Evolutionary conservation across 2,113 vertebrate genomes (phyloP), one percentile per base, ranked within the genome.

Genomic region (Lophotis ruficrista): DNA sequence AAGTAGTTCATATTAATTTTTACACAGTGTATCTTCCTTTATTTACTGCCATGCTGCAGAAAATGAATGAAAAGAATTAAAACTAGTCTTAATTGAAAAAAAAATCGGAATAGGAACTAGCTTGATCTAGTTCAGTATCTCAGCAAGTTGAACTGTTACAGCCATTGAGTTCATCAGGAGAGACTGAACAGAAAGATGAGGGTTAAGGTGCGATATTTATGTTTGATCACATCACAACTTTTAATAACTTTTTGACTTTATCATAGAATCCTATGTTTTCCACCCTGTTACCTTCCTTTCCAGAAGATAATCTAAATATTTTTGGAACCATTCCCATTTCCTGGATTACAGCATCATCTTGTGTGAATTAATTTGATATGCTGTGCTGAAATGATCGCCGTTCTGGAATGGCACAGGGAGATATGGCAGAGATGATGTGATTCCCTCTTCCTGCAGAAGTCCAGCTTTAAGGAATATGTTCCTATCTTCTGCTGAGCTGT

Each of bases 241-340:
- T 94, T 90, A 97, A 89, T 80, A 87, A 87, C 18, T 64, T 71
- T 23, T 71, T 77, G 8, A 69, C 56, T 95, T 93, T 91, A 65
- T 85, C 48, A 68, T 48, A 31, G 54, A 86, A 85, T 16, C 7
- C 25, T 45, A 9, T 77, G 43, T 84, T 97, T 97, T 84, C 58
- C 27, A 77, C 14, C 10, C 19, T 37, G 13, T 75, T 64, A 45
- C 60, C n/a, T 62, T 90, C n/a, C 24, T 92, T 75, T 72, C 38
- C 50, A 90, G 70, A 94, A 82, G 54, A 41, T 33, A 78, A 70
- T 83, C 33, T 83, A 81, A 93, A 82, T 62, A 6, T 65, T 71
- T 45, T 70, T 77, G 60, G 83, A 96, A 38, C 9, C 6, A 14
- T 76, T 94, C 48, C 61, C 53, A 27, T 83, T 92, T 87, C 35